A percentile compares a stretch with the other conserved stretches of the same genome.
These are phyloP conservation scores for Nowickia ferox DNA, from an alignment of 2,888 invertebrate species.

Conservation along the genomic window DNA sequence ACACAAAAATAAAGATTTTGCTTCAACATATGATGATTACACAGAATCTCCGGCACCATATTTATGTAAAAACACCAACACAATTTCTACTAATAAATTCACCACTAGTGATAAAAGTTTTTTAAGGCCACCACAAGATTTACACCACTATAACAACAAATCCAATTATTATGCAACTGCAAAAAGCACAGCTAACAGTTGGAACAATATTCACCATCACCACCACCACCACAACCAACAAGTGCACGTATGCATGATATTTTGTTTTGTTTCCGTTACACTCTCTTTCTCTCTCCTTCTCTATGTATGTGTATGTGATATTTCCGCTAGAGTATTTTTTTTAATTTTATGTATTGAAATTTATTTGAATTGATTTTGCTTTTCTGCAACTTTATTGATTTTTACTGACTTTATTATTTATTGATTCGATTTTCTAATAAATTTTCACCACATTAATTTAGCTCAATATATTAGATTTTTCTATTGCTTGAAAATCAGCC, in stretches of 20 bases:
- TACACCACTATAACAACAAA: slow-evolving; percentile 46
- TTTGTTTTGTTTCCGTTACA: slow-evolving; percentile 47
- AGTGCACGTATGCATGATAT: slow-evolving; percentile 83
- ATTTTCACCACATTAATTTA: neutral
- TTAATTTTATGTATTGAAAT: neutral
- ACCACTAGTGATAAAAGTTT: slow-evolving; percentile 61
- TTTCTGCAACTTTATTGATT: neutral
- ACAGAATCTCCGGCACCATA: slow-evolving; percentile 48
- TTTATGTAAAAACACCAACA: slow-evolving; percentile 63
- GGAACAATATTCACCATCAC: slow-evolving; percentile 75
- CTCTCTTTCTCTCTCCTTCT: neutral
- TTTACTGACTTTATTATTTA: neutral
- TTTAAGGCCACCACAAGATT: slow-evolving; percentile 46
- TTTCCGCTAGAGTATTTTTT: neutral
- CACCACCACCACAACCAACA: slow-evolving; percentile 74
- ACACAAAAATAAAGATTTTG: slow-evolving; percentile 38
- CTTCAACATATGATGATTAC: slow-evolving; percentile 42
- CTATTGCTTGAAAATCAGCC: too few species aligned
- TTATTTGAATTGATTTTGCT: neutral
- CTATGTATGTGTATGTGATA: slow-evolving; percentile 14
- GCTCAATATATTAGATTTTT: too few species aligned
- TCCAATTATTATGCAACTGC: slow-evolving; percentile 64
- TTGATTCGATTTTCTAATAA: neutral
- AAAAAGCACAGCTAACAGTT: slow-evolving; percentile 75
- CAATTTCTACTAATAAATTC: slow-evolving; percentile 32